phyloP scores from a whole-genome alignment of 2,113 vertebrate species.

The Motacilla alba region DNA sequence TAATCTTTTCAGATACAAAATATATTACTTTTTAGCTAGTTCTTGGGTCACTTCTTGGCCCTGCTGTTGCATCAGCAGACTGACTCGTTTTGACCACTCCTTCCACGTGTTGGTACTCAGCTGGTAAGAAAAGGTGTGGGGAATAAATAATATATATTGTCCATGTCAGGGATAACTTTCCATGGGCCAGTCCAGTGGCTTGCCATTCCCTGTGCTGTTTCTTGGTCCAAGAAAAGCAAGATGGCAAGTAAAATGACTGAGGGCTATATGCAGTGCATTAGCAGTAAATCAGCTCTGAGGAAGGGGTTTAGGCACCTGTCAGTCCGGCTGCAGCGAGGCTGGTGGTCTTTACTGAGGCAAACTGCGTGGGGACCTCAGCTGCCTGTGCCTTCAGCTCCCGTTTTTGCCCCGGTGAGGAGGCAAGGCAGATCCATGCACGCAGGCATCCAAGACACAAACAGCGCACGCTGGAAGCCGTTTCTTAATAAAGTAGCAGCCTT shows the following conservation, averaged over 20 bases:
- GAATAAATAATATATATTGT: background rate
- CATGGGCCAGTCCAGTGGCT: fast-evolving
- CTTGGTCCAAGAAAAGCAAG: background rate
- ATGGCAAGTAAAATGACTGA: background rate
- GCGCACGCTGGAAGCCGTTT: background rate
- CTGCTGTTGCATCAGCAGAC: background rate
- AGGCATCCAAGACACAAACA: background rate
- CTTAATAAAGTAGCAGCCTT: background rate
- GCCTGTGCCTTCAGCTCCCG: background rate
- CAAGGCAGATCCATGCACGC: background rate
- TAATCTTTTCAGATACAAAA: background rate
- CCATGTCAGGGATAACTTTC: background rate
- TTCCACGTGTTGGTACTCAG: background rate
- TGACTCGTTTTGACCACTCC: background rate
- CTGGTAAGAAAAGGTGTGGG: background rate
- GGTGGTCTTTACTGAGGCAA: background rate
- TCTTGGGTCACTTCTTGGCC: background rate
- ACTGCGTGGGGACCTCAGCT: background rate
- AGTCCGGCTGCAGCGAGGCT: fast-evolving
- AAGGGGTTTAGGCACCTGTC: background rate
- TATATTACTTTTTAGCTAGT: background rate
- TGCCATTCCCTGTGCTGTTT: background rate
- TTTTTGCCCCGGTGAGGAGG: background rate
- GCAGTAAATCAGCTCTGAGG: background rate
- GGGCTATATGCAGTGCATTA: fast-evolving